Conservation (phyloP, 23 tunicate genomes). For the Trididemnum clinides region DNA sequence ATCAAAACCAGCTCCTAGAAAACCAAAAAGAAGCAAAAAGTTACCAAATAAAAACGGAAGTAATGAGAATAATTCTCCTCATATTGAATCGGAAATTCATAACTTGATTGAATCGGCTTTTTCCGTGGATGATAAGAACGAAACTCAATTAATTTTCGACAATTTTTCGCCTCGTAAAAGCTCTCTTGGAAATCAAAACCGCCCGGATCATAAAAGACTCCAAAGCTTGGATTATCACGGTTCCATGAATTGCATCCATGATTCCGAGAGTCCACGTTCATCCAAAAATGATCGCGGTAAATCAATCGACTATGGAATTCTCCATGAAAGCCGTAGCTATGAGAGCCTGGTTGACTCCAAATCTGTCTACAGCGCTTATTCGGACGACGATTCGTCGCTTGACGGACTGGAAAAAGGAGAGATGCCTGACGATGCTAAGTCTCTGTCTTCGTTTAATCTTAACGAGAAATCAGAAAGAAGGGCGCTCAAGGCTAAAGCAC, state of each 20-base stretch:
- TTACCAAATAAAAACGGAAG: neutral
- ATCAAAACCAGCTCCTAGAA: neutral
- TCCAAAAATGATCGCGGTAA: neutral
- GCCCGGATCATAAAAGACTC: neutral
- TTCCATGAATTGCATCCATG: neutral
- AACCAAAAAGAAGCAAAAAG: slow-evolving; percentile 7
- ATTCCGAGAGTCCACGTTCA: too few species aligned
- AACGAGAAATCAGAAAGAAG: neutral
- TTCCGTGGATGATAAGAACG: neutral
- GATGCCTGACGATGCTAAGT: neutral
- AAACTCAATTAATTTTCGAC: neutral
- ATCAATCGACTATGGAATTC: neutral
- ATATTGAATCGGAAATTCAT: neutral
- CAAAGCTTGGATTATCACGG: neutral
- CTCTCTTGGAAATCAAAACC: neutral
- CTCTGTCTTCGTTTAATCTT: slow-evolving; percentile 1
- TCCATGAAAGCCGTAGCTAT: neutral
- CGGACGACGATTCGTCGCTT: neutral
- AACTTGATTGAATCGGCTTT: neutral
- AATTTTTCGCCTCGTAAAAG: neutral
- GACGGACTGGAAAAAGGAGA: too few species aligned
- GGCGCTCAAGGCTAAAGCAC: neutral
- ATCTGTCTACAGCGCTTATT: neutral
- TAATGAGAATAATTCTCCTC: neutral
- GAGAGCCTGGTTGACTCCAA: neutral